A percentile compares a stretch with the other conserved stretches of the same genome.
Conservation (phyloP, 1,140 invertebrate genomes). For the Zeugodacus cucurbitae region DNA sequence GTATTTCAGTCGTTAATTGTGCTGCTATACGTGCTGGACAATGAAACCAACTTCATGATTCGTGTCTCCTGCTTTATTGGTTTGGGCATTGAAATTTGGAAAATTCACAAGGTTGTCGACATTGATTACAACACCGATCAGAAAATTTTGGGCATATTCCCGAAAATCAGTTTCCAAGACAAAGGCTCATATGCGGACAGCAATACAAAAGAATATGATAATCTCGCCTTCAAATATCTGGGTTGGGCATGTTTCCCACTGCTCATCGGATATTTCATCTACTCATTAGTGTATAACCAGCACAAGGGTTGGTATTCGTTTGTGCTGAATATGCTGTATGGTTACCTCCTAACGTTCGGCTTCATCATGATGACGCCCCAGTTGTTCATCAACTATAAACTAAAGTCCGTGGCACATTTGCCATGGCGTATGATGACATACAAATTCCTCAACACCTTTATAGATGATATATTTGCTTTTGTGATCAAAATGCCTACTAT, state of each 20-base stretch:
- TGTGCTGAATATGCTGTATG: constrained; percentile 95
- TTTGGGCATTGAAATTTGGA: constrained; percentile 98
- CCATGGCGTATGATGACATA: constrained; percentile 99
- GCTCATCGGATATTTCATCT: constrained; percentile 90
- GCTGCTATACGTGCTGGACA: constrained; percentile 95
- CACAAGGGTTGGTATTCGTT: constrained; percentile 99
- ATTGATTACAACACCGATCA: constrained; percentile 83
- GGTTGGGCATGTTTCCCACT: constrained; percentile 96
- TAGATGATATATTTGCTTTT: constrained; percentile 99
- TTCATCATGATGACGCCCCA: constrained; percentile 99
- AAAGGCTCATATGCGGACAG: constrained; percentile 98
- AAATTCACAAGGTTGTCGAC: constrained; percentile 96
- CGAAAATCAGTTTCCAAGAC: constrained; percentile 84
- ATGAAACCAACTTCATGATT: constrained; percentile 97
- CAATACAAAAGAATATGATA: constrained; percentile 94
- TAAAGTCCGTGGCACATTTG: constrained; percentile 98
- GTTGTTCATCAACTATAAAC: constrained; percentile 98
- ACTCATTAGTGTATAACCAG: constrained; percentile 96
- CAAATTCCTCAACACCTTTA: constrained; percentile 99
- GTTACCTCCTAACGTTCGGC: constrained; percentile 97
- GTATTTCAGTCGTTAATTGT: constrained; percentile 97
- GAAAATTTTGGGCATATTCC: constrained; percentile 81
- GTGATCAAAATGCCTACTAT: constrained; percentile 99
- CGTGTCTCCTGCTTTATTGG: constrained; percentile 93
- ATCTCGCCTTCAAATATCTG: constrained; percentile 95